Evolutionary conservation across 2,797 vertebrate species (phyloP).

Genomic region (Rhincodon typus): DNA sequence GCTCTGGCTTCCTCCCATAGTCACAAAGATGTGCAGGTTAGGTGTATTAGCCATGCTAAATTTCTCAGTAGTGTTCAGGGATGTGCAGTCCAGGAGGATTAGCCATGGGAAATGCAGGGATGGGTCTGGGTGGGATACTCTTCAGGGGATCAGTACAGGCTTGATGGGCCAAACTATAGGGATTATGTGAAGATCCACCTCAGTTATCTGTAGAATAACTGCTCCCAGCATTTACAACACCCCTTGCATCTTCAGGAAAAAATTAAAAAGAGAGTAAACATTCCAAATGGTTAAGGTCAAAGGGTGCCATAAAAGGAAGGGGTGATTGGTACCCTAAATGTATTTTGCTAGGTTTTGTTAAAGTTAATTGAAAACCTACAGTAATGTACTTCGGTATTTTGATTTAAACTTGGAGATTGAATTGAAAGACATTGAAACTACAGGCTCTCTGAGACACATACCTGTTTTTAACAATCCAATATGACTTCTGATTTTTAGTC

Average conservation of each 20-base stretch:
- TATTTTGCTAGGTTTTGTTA: neutral
- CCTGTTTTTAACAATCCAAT: slow-evolving; percentile 37
- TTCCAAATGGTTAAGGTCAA: neutral
- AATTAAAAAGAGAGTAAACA: neutral
- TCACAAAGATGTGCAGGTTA: too few relatives aligned
- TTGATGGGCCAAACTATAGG: too few relatives aligned
- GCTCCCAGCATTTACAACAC: neutral
- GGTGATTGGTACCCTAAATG: neutral
- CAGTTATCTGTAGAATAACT: neutral
- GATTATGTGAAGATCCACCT: neutral
- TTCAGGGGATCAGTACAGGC: too few relatives aligned
- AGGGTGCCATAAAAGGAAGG: neutral
- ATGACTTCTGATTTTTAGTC: slow-evolving; percentile 13
- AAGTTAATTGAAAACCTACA: neutral
- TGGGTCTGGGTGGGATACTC: too few relatives aligned
- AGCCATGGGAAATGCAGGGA: too few relatives aligned
- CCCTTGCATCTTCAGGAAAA: neutral
- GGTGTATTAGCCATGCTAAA: too few relatives aligned
- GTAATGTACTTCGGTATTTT: neutral
- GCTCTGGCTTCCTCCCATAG: too few relatives aligned
- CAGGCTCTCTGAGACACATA: neutral
- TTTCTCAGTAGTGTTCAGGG: too few relatives aligned
- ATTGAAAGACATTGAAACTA: neutral
- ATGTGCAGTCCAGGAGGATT: too few relatives aligned
- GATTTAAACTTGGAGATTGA: neutral